Conservation (phyloP, 30 jellyfish, hydroid and myxozoan species). For the Morbakka virulenta region DNA sequence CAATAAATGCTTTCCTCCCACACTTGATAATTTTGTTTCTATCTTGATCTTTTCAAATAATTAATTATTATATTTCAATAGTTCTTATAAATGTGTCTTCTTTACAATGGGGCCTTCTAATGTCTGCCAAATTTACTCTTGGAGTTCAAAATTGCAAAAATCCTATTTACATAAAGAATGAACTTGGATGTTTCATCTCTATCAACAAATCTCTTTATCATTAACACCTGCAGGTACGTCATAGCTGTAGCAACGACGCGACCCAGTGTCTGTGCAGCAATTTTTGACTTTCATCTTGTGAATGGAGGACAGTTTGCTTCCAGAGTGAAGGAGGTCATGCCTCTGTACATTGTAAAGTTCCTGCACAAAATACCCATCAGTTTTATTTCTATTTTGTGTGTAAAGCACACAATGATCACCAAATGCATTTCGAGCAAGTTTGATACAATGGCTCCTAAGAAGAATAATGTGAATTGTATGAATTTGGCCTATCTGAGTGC, state of each 20-base stretch:
- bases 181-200: slow-evolving; percentile 13
- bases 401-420: not conserved
- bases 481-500: slow-evolving; percentile 8
- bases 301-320: not conserved
- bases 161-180: slow-evolving; percentile 26
- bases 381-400: not conserved
- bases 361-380: not conserved
- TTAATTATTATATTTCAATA: too few relatives aligned
- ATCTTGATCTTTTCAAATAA: not conserved
- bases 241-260: not conserved
- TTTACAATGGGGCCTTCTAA: not conserved
- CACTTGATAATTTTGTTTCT: not conserved
- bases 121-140: slow-evolving; percentile 40
- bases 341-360: not conserved
- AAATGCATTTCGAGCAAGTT: slow-evolving; percentile 36
- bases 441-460: slow-evolving; percentile 11
- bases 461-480: not conserved
- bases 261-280: not conserved
- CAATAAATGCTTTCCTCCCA: not conserved
- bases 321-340: not conserved
- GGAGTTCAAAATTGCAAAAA: slow-evolving; percentile 54
- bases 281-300: not conserved
- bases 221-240: too few relatives aligned
- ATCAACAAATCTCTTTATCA: too few relatives aligned
- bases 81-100: too few relatives aligned